Percentiles rank a stretch among this genome's conserved stretches.
These are phyloP conservation scores for Sceloporus undulatus DNA, from an alignment of 2,113 vertebrate genomes.

Conservation along the genomic window DNA sequence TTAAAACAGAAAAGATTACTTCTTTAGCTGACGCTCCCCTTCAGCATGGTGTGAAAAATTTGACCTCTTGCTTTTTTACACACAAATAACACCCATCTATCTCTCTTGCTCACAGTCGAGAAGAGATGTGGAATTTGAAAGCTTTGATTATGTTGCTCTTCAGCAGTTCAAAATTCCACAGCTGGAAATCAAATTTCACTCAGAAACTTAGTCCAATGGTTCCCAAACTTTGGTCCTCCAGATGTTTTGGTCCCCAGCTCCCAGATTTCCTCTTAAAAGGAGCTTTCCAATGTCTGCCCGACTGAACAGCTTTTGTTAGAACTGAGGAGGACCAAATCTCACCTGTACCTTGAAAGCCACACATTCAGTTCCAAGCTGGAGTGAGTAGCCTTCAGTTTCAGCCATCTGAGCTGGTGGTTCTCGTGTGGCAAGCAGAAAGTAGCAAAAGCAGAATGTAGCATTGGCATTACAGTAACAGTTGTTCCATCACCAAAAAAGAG, in stretches of 20 bases:
- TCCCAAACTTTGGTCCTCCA: too few species aligned
- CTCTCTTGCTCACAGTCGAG: background rate
- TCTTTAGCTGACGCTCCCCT: background rate
- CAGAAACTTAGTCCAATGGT: too few species aligned
- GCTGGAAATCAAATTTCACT: background rate
- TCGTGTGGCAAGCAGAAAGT: background rate
- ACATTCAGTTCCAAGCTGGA: background rate
- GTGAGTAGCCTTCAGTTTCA: background rate
- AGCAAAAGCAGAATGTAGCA: background rate
- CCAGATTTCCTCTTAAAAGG: too few species aligned
- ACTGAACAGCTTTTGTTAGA: background rate
- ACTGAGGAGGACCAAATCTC: background rate
- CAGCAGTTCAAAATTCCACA: background rate
- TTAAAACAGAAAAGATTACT: background rate
- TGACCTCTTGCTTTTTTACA: background rate
- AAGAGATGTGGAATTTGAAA: background rate
- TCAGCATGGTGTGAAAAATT: background rate
- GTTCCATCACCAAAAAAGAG: too few species aligned
- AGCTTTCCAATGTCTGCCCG: background rate
- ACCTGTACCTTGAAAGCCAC: background rate
- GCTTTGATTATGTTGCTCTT: background rate
- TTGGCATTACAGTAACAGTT: background rate
- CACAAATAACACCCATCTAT: background rate
- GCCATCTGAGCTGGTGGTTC: background rate
- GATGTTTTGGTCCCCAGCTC: too few species aligned